These are phyloP conservation scores for Diadophis punctatus DNA, from an alignment of 2,113 vertebrate genomes.

Conservation along the genomic window DNA sequence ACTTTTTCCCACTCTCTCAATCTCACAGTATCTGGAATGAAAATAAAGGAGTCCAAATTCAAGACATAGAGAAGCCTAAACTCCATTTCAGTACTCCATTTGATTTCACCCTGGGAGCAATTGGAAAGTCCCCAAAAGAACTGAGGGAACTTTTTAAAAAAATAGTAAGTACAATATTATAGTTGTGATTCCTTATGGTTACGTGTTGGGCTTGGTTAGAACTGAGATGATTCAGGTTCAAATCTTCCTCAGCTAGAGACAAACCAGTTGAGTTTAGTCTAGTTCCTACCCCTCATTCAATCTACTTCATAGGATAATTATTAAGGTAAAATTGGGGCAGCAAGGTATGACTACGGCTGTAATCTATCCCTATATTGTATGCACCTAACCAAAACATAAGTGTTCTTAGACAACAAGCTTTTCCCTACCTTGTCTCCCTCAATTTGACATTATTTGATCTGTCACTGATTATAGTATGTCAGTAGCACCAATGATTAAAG, in stretches of 20 bases:
- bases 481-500: neutral
- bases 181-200: neutral
- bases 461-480: neutral
- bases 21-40: neutral
- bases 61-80: neutral
- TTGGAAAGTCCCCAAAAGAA: neutral
- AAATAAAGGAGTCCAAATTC: neutral
- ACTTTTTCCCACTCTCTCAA: too few relatives aligned
- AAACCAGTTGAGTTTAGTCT: neutral
- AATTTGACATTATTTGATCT: neutral
- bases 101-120: accelerated
- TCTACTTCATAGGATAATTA: neutral
- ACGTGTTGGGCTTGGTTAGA: neutral
- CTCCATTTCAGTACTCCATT: neutral
- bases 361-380: neutral
- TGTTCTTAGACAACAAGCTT: neutral
- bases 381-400: neutral
- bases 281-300: neutral
- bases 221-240: neutral
- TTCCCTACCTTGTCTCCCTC: neutral
- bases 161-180: neutral
- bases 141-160: neutral
- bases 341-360: neutral
- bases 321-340: neutral
- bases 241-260: neutral